These are phyloP conservation scores for Linhomoeus sp. DNA, from an alignment of 2,888 invertebrate species.

Conservation along the genomic window DNA sequence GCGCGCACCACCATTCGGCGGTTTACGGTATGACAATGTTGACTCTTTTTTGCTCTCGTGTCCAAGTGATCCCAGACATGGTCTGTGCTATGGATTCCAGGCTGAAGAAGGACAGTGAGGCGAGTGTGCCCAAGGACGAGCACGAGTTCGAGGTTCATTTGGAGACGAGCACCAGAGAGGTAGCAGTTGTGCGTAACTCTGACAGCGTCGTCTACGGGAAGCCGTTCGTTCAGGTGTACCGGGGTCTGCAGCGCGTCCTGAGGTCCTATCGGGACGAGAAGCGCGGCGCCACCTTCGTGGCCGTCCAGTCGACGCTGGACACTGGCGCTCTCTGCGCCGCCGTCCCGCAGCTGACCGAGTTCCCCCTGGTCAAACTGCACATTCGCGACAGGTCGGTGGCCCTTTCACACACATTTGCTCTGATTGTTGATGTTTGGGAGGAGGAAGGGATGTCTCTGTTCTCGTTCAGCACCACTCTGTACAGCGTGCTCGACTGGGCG, in stretches of 20 bases:
- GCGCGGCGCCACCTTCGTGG: conserved; percentile 62
- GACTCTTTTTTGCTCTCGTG: too few relatives aligned
- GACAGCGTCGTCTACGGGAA: too few relatives aligned
- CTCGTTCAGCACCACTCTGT: conserved; percentile 36
- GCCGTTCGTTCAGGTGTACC: conserved; percentile 36
- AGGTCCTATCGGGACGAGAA: conserved; percentile 62
- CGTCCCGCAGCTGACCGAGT: conserved; percentile 49
- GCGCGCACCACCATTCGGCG: too few relatives aligned
- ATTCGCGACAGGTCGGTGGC: conserved; percentile 39
- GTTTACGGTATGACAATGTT: too few relatives aligned
- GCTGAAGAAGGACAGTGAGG: conserved; percentile 36
- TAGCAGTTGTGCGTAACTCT: background rate
- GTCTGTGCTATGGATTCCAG: background rate
- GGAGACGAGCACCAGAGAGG: conserved; percentile 52
- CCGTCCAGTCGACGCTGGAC: conserved; percentile 49
- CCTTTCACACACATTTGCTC: background rate
- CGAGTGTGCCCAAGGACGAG: conserved; percentile 45
- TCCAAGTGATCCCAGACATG: too few relatives aligned
- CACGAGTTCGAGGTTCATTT: conserved; percentile 56
- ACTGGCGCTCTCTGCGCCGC: conserved; percentile 31
- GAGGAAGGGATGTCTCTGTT: background rate
- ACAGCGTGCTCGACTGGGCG: conserved; percentile 72
- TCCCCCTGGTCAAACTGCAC: conserved; percentile 53
- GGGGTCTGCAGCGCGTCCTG: conserved; percentile 53
- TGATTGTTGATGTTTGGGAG: background rate